Evolutionary conservation across 2,797 vertebrate species (phyloP).

Genomic region (Enteromius afrohamiltoni): DNA sequence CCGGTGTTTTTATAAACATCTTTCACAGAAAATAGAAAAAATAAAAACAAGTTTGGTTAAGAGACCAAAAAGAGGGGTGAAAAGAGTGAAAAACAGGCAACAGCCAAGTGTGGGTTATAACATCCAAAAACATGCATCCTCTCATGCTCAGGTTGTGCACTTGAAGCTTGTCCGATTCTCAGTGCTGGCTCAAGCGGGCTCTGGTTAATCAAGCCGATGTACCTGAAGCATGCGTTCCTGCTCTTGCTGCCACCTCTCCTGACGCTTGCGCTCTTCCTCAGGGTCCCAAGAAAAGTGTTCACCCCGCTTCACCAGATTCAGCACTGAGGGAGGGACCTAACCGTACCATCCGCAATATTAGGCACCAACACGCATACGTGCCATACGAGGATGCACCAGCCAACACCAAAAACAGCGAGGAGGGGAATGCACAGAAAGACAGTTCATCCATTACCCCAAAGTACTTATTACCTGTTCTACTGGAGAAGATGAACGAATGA

Average conservation of each 20-base stretch:
- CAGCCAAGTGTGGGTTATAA: constrained; percentile 49
- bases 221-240: constrained; percentile 97
- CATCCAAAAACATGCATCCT: constrained; percentile 33
- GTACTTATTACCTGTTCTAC: constrained; percentile 70
- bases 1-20: not conserved
- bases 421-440: constrained; percentile 67
- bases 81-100: constrained; percentile 18
- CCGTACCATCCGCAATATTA: constrained; percentile 50
- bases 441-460: constrained; percentile 77
- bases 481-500: constrained; percentile 66
- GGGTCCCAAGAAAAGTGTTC: constrained; percentile 95
- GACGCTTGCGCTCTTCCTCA: constrained; percentile 93
- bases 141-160: constrained; percentile 45
- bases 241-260: constrained; percentile 95
- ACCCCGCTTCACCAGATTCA: constrained; percentile 81
- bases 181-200: constrained; percentile 17
- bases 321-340: constrained; percentile 76
- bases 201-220: constrained; percentile 62
- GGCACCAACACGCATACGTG: constrained; percentile 50
- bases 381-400: constrained; percentile 42
- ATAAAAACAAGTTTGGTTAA: too few species aligned
- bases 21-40: not conserved
- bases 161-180: not conserved
- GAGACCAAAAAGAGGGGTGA: too few species aligned
- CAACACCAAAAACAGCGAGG: constrained; percentile 67